A percentile compares a stretch with the other conserved stretches of the same genome.
Evolutionary conservation across 1,140 invertebrate genomes (phyloP).

Genomic region (Daktulosphaira vitifoliae): DNA sequence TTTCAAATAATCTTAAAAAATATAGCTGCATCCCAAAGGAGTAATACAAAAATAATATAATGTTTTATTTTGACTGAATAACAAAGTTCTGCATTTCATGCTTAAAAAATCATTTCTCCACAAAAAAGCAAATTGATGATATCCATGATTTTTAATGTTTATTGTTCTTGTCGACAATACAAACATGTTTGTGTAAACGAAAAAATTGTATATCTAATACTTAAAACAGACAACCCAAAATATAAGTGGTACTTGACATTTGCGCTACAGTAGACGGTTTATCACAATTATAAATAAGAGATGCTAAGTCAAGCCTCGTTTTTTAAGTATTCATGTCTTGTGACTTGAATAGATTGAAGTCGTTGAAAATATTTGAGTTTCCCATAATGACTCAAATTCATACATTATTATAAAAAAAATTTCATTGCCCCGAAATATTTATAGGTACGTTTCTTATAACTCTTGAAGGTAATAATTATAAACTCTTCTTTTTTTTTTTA

Average conservation of each 20-base stretch:
- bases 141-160: slow-evolving; percentile 2
- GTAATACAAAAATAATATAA: too few species aligned
- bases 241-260: slow-evolving; percentile 6
- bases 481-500: too few species aligned
- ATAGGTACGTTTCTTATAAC: too few species aligned
- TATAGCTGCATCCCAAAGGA: too few species aligned
- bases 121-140: slow-evolving; percentile 5
- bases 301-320: neutral
- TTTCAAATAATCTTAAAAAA: too few species aligned
- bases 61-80: too few species aligned
- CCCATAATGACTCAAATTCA: too few species aligned
- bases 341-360: neutral
- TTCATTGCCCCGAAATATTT: too few species aligned
- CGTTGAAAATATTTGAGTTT: too few species aligned
- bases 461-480: too few species aligned
- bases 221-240: neutral
- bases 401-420: too few species aligned
- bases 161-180: neutral
- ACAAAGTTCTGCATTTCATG: neutral
- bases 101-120: neutral
- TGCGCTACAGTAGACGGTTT: neutral
- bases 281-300: neutral
- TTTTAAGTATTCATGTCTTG: slow-evolving; percentile 4
- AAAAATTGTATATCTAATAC: neutral
- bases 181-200: too few species aligned